Percentiles rank a stretch among this genome's conserved stretches.
phyloP scores from a whole-genome alignment of 1,140 invertebrate genomes.

The Pygmarrhopalites habei region DNA sequence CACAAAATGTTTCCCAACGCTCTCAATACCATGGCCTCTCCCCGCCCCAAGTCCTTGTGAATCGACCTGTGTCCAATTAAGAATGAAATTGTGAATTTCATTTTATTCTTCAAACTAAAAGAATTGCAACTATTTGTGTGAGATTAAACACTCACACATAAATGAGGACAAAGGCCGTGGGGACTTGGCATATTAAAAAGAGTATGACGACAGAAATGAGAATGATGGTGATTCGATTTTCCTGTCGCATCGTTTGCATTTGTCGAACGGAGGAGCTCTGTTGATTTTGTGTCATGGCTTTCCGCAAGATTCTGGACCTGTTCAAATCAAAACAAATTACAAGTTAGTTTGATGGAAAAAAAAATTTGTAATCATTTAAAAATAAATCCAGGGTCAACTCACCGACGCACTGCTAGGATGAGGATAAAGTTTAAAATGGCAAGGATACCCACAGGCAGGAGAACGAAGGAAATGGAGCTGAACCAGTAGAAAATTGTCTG shows the following conservation, averaged over 20 bases:
- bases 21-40: conserved; percentile 32
- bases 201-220: conserved; percentile 66
- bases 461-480: conserved; percentile 56
- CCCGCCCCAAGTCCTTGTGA: conserved; percentile 42
- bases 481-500: conserved; percentile 59
- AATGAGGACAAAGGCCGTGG: conserved; percentile 55
- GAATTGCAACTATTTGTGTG: no score
- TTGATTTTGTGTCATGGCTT: conserved; percentile 37
- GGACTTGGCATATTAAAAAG: conserved; percentile 65
- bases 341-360: no score
- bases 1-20: conserved; percentile 60
- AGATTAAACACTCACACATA: no score
- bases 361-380: no score
- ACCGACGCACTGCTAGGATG: conserved; percentile 52
- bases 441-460: conserved; percentile 59
- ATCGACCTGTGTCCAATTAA: no score
- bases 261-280: conserved; percentile 36
- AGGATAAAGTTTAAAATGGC: conserved; percentile 66
- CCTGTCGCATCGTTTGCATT: conserved; percentile 47
- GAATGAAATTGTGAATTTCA: no score
- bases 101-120: no score
- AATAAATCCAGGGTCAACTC: no score
- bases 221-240: conserved; percentile 66
- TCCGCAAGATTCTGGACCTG: conserved; percentile 25
- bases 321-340: no score